Evolutionary conservation across 92 coral and sea anemone species (phyloP).

Genomic region (Diadumene lineata): DNA sequence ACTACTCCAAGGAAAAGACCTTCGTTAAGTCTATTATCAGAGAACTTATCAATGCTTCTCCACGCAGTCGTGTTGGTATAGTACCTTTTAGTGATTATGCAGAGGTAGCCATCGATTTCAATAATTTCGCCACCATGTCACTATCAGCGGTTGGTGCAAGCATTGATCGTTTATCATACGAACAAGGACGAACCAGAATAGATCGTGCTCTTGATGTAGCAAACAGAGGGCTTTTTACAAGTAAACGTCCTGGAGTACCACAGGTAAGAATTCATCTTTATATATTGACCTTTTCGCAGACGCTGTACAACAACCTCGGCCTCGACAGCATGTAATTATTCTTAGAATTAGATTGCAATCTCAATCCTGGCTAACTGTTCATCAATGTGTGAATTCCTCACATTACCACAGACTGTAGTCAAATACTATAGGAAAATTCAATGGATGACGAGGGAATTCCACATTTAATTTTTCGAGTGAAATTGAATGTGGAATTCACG

Average conservation of each 20-base stretch:
- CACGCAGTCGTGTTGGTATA: conserved; percentile 82
- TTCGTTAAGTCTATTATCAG: conserved; percentile 76
- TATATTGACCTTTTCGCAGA: neutral
- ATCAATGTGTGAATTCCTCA: too few relatives aligned
- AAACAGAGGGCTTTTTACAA: conserved; percentile 60
- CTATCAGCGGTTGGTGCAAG: conserved; percentile 56
- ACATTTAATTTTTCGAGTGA: too few relatives aligned
- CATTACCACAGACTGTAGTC: too few relatives aligned
- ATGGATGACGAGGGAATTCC: too few relatives aligned
- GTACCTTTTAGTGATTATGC: conserved; percentile 84
- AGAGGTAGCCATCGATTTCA: conserved; percentile 70
- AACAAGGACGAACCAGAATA: conserved; percentile 78
- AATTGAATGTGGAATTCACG: too few relatives aligned
- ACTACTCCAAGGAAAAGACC: conserved; percentile 63
- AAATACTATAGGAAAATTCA: too few relatives aligned
- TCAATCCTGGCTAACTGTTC: too few relatives aligned
- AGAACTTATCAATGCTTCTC: conserved; percentile 62
- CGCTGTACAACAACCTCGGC: too few relatives aligned
- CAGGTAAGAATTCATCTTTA: conserved; percentile 35
- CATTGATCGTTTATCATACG: conserved; percentile 70
- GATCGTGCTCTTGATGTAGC: conserved; percentile 79
- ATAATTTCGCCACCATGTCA: conserved; percentile 53
- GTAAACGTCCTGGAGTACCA: conserved; percentile 50
- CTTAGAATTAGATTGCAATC: neutral
- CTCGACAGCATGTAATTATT: too few relatives aligned